Percentiles rank a stretch among this genome's conserved stretches.
These are phyloP conservation scores for Acrocyrtus sp. DNA, from an alignment of 2,888 invertebrate genomes.

Conservation along the genomic window DNA sequence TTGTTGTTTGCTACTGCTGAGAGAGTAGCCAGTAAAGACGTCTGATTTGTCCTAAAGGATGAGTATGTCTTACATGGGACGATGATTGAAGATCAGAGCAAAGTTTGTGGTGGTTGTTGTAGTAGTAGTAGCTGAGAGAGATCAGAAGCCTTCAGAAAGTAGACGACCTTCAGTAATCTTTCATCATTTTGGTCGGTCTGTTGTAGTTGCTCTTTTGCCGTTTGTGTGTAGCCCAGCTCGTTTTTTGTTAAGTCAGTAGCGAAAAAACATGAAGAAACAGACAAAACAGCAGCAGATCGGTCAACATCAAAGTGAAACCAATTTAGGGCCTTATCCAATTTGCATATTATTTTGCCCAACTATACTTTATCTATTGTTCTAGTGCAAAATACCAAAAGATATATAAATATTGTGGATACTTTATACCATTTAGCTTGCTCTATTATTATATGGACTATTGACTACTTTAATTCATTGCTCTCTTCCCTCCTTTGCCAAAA, in stretches of 20 bases:
- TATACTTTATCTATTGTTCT: neutral
- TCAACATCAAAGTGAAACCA: slow-evolving; percentile 61
- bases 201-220: neutral
- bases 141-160: slow-evolving; percentile 58
- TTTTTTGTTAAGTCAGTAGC: slow-evolving; percentile 40
- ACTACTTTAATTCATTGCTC: neutral
- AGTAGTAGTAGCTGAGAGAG: slow-evolving; percentile 12
- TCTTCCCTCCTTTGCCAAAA: neutral
- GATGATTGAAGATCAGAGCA: neutral
- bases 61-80: neutral
- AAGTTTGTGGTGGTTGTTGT: too few species aligned
- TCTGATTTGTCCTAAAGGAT: neutral
- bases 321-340: slow-evolving; percentile 59
- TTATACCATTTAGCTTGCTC: neutral
- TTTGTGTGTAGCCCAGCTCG: slow-evolving; percentile 6
- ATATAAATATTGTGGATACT: too few species aligned
- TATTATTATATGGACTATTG: neutral
- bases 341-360: slow-evolving; percentile 55
- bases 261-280: slow-evolving; percentile 23
- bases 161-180: slow-evolving; percentile 60
- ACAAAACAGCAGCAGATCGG: slow-evolving; percentile 37
- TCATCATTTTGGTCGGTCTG: slow-evolving; percentile 20
- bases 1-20: slow-evolving; percentile 26
- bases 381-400: neutral
- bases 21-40: neutral